Percentiles rank a stretch among this genome's conserved stretches.
phyloP scores from a whole-genome alignment of 2,797 vertebrate species.

The Heliangelus exortis region DNA sequence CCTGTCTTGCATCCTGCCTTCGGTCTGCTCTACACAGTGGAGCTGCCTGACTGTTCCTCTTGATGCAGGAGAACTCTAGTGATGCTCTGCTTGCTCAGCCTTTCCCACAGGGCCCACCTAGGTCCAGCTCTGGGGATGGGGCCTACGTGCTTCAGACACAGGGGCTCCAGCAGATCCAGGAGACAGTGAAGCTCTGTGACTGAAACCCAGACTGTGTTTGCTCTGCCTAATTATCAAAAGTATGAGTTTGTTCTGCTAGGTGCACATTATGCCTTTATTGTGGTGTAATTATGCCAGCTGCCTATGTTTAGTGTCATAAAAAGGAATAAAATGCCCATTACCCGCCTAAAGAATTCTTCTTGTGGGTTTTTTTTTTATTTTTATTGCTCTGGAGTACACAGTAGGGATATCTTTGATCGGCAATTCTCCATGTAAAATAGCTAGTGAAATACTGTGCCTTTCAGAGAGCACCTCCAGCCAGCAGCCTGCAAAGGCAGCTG shows the following conservation, averaged over 20 bases:
- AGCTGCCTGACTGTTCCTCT: background rate
- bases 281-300: slow-evolving; percentile 86
- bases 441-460: slow-evolving; percentile 64
- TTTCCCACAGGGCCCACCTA: background rate
- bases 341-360: slow-evolving; percentile 83
- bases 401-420: slow-evolving; percentile 73
- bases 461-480: slow-evolving; percentile 55
- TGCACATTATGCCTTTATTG: slow-evolving; percentile 87
- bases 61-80: background rate
- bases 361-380: slow-evolving; percentile 81
- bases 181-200: slow-evolving; percentile 58
- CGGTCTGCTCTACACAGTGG: background rate
- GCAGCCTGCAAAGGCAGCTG: slow-evolving; percentile 51
- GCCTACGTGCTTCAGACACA: background rate
- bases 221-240: slow-evolving; percentile 86
- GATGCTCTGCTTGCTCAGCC: background rate
- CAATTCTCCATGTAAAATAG: slow-evolving; percentile 72
- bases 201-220: slow-evolving; percentile 82
- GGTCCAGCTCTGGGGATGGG: background rate
- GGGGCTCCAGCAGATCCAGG: slow-evolving; percentile 62
- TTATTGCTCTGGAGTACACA: slow-evolving; percentile 80
- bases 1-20: background rate
- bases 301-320: slow-evolving; percentile 88
- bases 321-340: slow-evolving; percentile 89
- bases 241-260: slow-evolving; percentile 86